phyloP scores from a whole-genome alignment of 2,113 vertebrate species.

The Galbula dea region DNA sequence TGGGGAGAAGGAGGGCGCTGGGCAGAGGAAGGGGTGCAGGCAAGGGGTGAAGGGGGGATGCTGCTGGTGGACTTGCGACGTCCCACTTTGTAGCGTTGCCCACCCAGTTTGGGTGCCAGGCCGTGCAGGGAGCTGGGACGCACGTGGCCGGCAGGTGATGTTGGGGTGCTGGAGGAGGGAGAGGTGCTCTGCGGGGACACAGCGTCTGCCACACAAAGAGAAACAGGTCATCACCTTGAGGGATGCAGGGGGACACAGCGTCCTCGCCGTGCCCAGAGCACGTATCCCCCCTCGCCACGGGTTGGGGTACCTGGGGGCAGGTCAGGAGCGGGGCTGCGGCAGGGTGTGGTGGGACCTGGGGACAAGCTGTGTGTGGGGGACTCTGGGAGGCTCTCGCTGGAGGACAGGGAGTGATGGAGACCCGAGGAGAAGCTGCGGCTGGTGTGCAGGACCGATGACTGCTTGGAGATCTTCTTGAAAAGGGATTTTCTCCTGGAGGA shows the following conservation, averaged over 20 bases:
- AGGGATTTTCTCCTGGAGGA: conserved; percentile 81
- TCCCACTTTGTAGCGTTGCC: conserved; percentile 86
- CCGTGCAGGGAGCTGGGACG: conserved; percentile 94
- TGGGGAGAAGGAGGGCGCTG: conserved; percentile 87
- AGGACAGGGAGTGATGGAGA: conserved; percentile 93
- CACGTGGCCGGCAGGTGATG: conserved; percentile 88
- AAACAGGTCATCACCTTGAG: neutral
- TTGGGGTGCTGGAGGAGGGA: conserved; percentile 90
- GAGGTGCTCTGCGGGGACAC: conserved; percentile 88
- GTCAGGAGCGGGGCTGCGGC: conserved; percentile 86
- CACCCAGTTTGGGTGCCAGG: conserved; percentile 86
- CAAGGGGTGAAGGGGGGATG: conserved; percentile 93
- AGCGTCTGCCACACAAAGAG: conserved; percentile 74
- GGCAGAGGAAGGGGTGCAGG: conserved; percentile 82
- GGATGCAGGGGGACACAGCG: neutral
- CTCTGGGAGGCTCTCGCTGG: conserved; percentile 92
- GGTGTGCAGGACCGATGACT: conserved; percentile 85
- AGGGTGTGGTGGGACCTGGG: conserved; percentile 85
- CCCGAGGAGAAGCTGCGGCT: conserved; percentile 95
- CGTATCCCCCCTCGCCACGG: fast-evolving
- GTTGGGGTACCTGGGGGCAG: conserved; percentile 73
- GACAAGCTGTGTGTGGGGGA: conserved; percentile 96
- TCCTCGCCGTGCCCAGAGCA: neutral
- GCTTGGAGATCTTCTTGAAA: conserved; percentile 93
- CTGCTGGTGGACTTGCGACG: conserved; percentile 97